phyloP scores from a whole-genome alignment of 2,888 invertebrate genomes.

The Syritta pipiens region DNA sequence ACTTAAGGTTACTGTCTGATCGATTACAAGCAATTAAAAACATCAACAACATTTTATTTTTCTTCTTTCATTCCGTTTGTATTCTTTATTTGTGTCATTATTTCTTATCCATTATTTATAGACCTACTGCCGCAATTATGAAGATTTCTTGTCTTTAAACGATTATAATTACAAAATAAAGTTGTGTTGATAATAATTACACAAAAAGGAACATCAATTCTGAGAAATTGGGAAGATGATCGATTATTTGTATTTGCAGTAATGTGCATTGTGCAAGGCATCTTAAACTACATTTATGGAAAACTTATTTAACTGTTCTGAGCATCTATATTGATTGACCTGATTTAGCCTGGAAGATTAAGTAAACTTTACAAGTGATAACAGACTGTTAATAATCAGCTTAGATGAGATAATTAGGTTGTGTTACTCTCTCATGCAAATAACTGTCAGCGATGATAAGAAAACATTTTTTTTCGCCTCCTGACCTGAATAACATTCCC shows the following conservation, averaged over 20 bases:
- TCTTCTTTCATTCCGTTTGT: background rate
- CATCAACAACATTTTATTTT: conserved; percentile 8
- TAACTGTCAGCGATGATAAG: background rate
- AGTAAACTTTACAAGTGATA: background rate
- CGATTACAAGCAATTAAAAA: conserved; percentile 20
- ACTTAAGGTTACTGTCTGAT: conserved; percentile 27
- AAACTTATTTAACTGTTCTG: background rate
- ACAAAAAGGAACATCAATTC: too few relatives aligned
- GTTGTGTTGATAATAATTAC: too few relatives aligned
- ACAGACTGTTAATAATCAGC: background rate
- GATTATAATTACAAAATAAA: too few relatives aligned
- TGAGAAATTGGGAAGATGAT: conserved; percentile 16
- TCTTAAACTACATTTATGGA: too few relatives aligned
- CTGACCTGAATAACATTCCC: too few relatives aligned
- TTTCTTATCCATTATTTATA: conserved; percentile 5
- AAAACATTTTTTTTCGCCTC: too few relatives aligned
- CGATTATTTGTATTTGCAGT: too few relatives aligned
- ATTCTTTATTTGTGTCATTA: background rate
- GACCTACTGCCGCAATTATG: background rate
- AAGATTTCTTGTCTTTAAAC: conserved; percentile 1
- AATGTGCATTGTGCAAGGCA: too few relatives aligned
- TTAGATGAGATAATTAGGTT: background rate
- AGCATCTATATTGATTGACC: background rate
- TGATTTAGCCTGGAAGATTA: background rate
- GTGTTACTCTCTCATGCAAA: too few relatives aligned